Percentiles rank a stretch among this genome's conserved stretches.
Conservation (phyloP, 2,888 invertebrate genomes). For the Yponomeuta evonymella region DNA sequence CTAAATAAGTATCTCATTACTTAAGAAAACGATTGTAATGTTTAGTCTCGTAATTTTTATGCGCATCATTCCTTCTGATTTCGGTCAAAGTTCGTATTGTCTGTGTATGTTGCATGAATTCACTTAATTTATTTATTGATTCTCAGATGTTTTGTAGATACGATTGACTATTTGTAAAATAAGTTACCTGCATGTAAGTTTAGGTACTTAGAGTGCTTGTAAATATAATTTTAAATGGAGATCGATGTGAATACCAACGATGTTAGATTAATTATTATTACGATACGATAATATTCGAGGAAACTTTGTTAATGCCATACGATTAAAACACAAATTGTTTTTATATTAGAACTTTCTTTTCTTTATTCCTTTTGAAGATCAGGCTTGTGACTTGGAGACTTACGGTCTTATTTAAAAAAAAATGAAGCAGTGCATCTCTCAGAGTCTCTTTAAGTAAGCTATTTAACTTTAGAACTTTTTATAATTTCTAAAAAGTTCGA, state of each 20-base stretch:
- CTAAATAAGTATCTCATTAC: slow-evolving; percentile 54
- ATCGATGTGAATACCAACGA: slow-evolving; percentile 71
- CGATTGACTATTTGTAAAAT: slow-evolving; percentile 47
- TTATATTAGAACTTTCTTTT: slow-evolving; percentile 58
- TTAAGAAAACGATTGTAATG: slow-evolving; percentile 41
- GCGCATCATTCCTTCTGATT: neutral
- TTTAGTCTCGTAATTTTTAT: slow-evolving; percentile 37
- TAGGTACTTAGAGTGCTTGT: slow-evolving; percentile 45
- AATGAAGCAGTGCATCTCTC: too few relatives aligned
- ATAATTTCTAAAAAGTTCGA: too few relatives aligned
- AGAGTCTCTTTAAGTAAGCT: too few relatives aligned
- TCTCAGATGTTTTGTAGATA: slow-evolving; percentile 38
- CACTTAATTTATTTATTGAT: slow-evolving; percentile 61
- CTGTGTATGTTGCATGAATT: slow-evolving; percentile 17
- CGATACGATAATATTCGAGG: slow-evolving; percentile 34
- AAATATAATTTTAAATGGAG: slow-evolving; percentile 59
- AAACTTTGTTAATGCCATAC: slow-evolving; percentile 70
- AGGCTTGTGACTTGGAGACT: slow-evolving; percentile 15
- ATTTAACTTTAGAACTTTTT: too few relatives aligned
- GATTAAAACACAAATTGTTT: slow-evolving; percentile 68
- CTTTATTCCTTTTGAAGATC: slow-evolving; percentile 18
- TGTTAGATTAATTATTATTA: slow-evolving; percentile 45
- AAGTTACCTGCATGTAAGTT: slow-evolving; percentile 53
- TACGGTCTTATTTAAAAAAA: neutral
- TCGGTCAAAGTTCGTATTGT: slow-evolving; percentile 24